Evolutionary conservation across 2,113 vertebrate genomes (phyloP).

Genomic region (Misgurnus mizolepis): DNA sequence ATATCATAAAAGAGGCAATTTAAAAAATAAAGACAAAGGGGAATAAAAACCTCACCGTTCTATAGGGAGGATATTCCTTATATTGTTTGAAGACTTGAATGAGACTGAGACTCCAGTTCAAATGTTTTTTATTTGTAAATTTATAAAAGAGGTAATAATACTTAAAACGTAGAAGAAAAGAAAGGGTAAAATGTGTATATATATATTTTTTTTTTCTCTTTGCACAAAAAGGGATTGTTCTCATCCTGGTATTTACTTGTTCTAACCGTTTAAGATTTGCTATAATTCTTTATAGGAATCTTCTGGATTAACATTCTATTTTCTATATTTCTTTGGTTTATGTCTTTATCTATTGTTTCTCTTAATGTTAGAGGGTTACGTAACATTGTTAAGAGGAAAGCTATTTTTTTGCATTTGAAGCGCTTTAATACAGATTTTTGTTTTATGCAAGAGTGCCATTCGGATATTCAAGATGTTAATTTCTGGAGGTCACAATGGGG

Average conservation of each 20-base stretch:
- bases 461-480: not conserved
- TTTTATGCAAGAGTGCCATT: not conserved
- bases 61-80: not conserved
- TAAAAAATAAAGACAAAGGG: too few species aligned
- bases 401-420: not conserved
- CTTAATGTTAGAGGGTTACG: not conserved
- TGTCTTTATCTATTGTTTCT: not conserved
- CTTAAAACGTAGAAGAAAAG: too few species aligned
- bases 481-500: constrained; percentile 14
- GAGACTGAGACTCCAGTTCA: not conserved
- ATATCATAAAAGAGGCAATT: not conserved
- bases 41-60: too few species aligned
- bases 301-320: not conserved
- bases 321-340: not conserved
- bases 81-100: not conserved
- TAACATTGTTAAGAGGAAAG: not conserved
- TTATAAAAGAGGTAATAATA: not conserved
- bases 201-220: too few species aligned
- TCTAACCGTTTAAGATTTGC: not conserved
- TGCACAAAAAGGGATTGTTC: not conserved
- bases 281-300: not conserved
- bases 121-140: not conserved
- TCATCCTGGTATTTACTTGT: not conserved
- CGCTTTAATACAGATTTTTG: not conserved
- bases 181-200: too few species aligned